phyloP scores from a whole-genome alignment of 2,797 vertebrate species.

The Cyclopterus lumpus region DNA sequence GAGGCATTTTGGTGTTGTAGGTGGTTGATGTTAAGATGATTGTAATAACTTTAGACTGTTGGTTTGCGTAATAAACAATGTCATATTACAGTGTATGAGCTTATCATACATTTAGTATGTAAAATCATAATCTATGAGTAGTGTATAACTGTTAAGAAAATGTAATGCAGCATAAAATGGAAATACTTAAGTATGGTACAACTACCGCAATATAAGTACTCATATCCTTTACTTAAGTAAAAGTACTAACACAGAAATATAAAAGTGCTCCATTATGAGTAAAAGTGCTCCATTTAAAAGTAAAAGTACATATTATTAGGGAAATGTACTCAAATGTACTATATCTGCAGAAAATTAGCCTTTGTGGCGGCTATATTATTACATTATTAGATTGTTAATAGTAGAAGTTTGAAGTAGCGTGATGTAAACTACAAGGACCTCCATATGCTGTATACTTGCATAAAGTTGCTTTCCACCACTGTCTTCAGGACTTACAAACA shows the following conservation, averaged over 20 bases:
- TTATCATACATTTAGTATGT: not conserved
- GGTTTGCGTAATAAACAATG: not conserved
- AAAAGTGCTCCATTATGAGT: too few species aligned
- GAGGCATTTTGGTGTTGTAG: not conserved
- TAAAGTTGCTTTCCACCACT: not conserved
- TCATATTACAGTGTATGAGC: not conserved
- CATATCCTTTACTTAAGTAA: too few species aligned
- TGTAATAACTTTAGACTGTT: not conserved
- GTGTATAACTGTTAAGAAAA: not conserved
- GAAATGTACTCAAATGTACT: not conserved
- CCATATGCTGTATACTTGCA: not conserved
- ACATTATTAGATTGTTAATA: not conserved
- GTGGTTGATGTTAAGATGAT: not conserved
- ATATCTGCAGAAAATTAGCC: not conserved
- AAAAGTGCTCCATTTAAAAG: too few species aligned
- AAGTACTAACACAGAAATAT: too few species aligned
- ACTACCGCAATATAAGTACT: not conserved
- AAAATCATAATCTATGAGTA: not conserved
- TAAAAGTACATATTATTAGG: too few species aligned
- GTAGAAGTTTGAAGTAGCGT: not conserved
- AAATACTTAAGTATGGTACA: too few species aligned
- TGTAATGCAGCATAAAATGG: not conserved
- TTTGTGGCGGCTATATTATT: not conserved
- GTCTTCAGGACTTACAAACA: not conserved
- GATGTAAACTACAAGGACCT: not conserved